Percentiles rank a stretch among this genome's conserved stretches.
phyloP scores from a whole-genome alignment of 2,797 vertebrate species.

The Oceanodroma leucorhoa region DNA sequence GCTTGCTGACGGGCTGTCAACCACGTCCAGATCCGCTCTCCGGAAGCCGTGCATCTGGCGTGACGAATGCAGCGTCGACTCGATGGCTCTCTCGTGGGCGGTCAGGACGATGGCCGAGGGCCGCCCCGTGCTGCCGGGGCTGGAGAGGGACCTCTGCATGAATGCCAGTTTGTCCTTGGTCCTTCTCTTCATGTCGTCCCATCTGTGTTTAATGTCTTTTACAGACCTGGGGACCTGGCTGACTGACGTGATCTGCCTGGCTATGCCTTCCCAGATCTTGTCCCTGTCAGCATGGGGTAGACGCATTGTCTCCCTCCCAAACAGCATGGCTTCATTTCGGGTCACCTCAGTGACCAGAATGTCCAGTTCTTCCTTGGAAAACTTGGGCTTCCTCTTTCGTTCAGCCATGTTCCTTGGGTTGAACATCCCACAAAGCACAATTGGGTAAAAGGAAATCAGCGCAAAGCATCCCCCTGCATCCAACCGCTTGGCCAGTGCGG shows the following conservation, averaged over 20 bases:
- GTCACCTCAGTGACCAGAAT: conserved; percentile 83
- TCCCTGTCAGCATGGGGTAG: conserved; percentile 78
- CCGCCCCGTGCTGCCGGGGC: conserved; percentile 42
- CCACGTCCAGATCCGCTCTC: conserved; percentile 59
- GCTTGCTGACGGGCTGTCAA: conserved; percentile 70
- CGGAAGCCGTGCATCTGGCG: conserved; percentile 42
- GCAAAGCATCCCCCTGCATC: conserved; percentile 20
- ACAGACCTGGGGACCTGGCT: conserved; percentile 80
- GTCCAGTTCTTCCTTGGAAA: conserved; percentile 82
- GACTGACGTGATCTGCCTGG: conserved; percentile 76
- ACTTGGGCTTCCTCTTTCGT: conserved; percentile 82
- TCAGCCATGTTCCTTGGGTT: conserved; percentile 78
- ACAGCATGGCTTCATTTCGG: conserved; percentile 76
- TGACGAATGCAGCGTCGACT: conserved; percentile 68
- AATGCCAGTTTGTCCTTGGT: conserved; percentile 79
- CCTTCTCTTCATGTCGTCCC: conserved; percentile 81
- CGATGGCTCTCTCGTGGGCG: conserved; percentile 69
- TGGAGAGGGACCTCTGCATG: conserved; percentile 77
- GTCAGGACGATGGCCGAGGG: conserved; percentile 70
- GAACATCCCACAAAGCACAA: conserved; percentile 80
- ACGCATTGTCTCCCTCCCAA: conserved; percentile 76
- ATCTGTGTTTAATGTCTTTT: conserved; percentile 81
- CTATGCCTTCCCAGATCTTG: conserved; percentile 82
- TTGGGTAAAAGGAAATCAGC: conserved; percentile 72
- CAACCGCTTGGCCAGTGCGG: not conserved